Evolutionary conservation across 1,140 invertebrate species (phyloP).

Genomic region (Hetaerina americana): DNA sequence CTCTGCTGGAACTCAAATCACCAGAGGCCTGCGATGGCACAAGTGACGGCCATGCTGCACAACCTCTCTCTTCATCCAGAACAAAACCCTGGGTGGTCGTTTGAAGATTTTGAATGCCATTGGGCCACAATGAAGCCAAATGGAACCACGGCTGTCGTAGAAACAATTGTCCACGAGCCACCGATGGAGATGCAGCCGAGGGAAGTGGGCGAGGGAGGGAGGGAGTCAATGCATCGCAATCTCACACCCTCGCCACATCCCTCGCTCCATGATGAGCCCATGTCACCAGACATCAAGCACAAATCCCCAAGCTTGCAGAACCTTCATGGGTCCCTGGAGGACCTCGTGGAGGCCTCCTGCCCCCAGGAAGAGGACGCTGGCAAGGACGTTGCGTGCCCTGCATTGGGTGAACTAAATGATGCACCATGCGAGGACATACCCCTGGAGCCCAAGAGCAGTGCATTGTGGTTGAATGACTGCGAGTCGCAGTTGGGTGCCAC

Average conservation of each 20-base stretch:
- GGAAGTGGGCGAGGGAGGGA: neutral
- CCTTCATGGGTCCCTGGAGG: slow-evolving; percentile 41
- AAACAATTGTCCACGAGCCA: neutral
- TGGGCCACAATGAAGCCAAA: slow-evolving; percentile 52
- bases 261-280: neutral
- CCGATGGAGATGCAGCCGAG: neutral
- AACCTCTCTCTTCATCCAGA: slow-evolving; percentile 35
- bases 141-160: neutral
- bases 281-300: slow-evolving; percentile 9
- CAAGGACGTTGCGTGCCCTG: slow-evolving; percentile 18
- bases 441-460: neutral
- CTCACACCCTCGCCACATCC: neutral
- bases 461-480: neutral
- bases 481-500: neutral
- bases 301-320: slow-evolving; percentile 38
- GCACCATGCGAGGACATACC: slow-evolving; percentile 15
- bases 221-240: neutral
- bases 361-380: slow-evolving; percentile 30
- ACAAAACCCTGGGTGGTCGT: slow-evolving; percentile 21
- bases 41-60: slow-evolving; percentile 41
- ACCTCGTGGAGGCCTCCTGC: slow-evolving; percentile 34
- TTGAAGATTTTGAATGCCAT: slow-evolving; percentile 50
- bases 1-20: slow-evolving; percentile 42
- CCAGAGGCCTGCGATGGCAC: slow-evolving; percentile 31
- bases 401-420: slow-evolving; percentile 14